A percentile compares a stretch with the other conserved stretches of the same genome.
Conservation (phyloP, 2,113 vertebrate species). For the Probosciger aterrimus region DNA sequence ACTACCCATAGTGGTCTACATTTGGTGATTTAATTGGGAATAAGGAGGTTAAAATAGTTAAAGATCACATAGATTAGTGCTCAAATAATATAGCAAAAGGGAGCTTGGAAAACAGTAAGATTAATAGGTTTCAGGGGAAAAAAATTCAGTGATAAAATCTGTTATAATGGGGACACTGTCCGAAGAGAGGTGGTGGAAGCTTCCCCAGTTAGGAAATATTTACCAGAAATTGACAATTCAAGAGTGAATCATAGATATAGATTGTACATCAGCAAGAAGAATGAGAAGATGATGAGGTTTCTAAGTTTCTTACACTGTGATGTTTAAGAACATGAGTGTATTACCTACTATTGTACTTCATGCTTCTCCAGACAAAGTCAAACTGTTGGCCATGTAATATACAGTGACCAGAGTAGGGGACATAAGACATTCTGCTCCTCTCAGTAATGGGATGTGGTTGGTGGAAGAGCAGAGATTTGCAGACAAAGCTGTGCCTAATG, state of each 20-base stretch:
- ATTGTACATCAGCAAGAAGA: background rate
- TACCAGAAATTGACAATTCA: background rate
- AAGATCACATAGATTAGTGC: background rate
- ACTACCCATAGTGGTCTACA: background rate
- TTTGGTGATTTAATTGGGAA: background rate
- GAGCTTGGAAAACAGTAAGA: background rate
- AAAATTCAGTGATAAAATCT: background rate
- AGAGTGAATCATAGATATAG: background rate
- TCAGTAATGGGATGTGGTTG: background rate
- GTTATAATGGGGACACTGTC: background rate
- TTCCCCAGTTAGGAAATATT: background rate
- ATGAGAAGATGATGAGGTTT: background rate
- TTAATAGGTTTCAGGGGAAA: background rate
- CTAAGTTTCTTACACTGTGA: background rate
- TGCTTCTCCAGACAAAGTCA: background rate
- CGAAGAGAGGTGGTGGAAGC: background rate
- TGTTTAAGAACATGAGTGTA: background rate
- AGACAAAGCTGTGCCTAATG: background rate
- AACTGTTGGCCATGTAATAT: background rate
- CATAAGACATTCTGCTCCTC: background rate
- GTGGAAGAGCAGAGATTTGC: conserved; percentile 8
- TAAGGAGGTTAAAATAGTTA: background rate
- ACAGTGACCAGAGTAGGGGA: background rate
- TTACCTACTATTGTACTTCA: background rate
- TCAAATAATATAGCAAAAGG: background rate